A percentile compares a stretch with the other conserved stretches of the same genome.
These are phyloP conservation scores for Darevskia nairensis DNA, from an alignment of 2,797 vertebrate genomes.

Conservation along the genomic window DNA sequence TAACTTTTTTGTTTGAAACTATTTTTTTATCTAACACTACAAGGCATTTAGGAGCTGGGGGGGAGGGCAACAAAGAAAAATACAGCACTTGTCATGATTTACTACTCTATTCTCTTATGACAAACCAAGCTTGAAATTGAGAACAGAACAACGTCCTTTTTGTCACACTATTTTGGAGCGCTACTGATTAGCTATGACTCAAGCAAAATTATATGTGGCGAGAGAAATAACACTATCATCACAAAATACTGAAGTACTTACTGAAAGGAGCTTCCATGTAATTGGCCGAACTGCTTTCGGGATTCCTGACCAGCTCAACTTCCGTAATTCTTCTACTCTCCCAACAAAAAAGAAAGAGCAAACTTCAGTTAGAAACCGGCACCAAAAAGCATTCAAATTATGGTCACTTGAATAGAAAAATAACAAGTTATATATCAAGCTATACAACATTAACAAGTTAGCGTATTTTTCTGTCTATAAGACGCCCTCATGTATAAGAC, in stretches of 20 bases:
- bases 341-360: conserved; percentile 31
- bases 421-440: too few species aligned
- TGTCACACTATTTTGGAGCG: neutral
- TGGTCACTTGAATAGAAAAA: neutral
- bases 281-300: conserved; percentile 91
- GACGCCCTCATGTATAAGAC: too few species aligned
- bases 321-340: conserved; percentile 88
- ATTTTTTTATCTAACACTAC: neutral
- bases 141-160: neutral
- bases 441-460: too few species aligned
- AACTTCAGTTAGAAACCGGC: conserved; percentile 26
- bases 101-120: conserved; percentile 44
- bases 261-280: conserved; percentile 96
- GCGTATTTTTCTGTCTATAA: too few species aligned
- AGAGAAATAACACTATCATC: neutral
- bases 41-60: neutral
- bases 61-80: neutral
- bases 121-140: conserved; percentile 62
- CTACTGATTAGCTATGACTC: conserved; percentile 10
- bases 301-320: conserved; percentile 96
- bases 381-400: neutral
- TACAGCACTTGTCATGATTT: conserved; percentile 37
- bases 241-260: conserved; percentile 79
- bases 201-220: conserved; percentile 38
- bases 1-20: neutral